Base-by-base conservation (phyloP, 2,113 vertebrate species). In the Anolis sagrei region DNA sequence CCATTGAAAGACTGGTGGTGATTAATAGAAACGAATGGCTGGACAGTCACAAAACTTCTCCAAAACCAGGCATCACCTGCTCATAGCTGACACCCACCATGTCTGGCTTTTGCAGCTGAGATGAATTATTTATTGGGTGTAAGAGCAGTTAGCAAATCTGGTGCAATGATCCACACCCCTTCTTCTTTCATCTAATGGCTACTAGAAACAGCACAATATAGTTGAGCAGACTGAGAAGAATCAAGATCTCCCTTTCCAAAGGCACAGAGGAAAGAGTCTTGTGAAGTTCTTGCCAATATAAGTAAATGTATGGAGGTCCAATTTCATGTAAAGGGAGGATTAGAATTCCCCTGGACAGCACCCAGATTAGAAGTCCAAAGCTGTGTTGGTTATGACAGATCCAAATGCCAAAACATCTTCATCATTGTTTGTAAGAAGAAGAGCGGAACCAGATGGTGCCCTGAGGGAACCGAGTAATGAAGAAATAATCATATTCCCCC, bases 371-470 rank as follows among this genome's bases (percentile, higher is more conserved):
- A 27, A 74, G 3, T 49, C 36, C 32, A 21, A 64, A 36, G 36
- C 29, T 74, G 9, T 32, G 58, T 44, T 49, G 84, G 70, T 49
- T 16, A 44, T 34, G 51, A 39, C 23, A 13, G 25, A 25, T 23
- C 16, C 5, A 66, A 36, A 5, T 74, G 69, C 69, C 69, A 80
- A 51, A n/a, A 75, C 64, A 34, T 34, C 27, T 34, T 81, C 58
- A 64, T 80, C 29, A 36, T 74, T 49, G 39, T 66, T 49, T 64
- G 19, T n/a, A 36, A 64, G 66, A 11, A 61, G 58, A 54, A 54
- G 58, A 68, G 58, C 49, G 75, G 48, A 84, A 81, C n/a, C 78
- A 80, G 84, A 66, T 75, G 78, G 78, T 34, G 58, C 27, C 44
- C 48, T 1, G 14, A 68, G 83, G 74, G 74, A 68, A 68, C 21